Evolutionary conservation across 2,888 invertebrate genomes (phyloP).

Genomic region (Eupithecia tripunctaria): DNA sequence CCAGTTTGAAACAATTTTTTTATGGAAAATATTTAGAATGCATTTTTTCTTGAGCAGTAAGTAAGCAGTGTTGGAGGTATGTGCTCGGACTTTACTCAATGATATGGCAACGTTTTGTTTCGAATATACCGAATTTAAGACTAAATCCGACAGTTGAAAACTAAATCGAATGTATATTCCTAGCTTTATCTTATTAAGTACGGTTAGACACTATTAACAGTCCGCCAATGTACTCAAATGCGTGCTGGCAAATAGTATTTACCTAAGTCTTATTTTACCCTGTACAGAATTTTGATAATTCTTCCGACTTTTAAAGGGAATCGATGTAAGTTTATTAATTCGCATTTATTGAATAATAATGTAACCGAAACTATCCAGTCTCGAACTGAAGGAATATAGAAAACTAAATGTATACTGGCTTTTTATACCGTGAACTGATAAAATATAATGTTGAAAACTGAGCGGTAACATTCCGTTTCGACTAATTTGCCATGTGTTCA

Average conservation of each 20-base stretch:
- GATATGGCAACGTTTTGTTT: not conserved
- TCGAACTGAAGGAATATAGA: not conserved
- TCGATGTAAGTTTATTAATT: slow-evolving; percentile 16
- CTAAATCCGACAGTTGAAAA: not conserved
- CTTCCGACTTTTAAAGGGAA: slow-evolving; percentile 17
- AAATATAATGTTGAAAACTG: not conserved
- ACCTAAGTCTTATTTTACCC: not conserved
- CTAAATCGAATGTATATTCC: not conserved
- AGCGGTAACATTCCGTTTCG: not conserved
- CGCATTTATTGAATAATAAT: slow-evolving; percentile 23
- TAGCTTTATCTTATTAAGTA: not conserved
- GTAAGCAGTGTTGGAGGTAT: too few relatives aligned
- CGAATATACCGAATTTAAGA: not conserved
- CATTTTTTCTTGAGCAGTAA: too few relatives aligned
- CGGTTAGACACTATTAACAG: not conserved
- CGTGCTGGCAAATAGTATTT: not conserved
- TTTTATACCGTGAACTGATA: not conserved
- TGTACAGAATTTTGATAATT: slow-evolving; percentile 18
- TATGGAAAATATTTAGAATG: too few relatives aligned
- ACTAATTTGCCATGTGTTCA: slow-evolving; percentile 9
- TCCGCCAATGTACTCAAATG: not conserved
- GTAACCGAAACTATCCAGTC: not conserved
- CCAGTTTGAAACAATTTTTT: too few relatives aligned
- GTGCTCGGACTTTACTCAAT: too few relatives aligned
- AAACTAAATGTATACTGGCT: not conserved